A percentile compares a stretch with the other conserved stretches of the same genome.
Evolutionary conservation across 2,113 vertebrate species (phyloP).

Genomic region (Misgurnus mizolepis): DNA sequence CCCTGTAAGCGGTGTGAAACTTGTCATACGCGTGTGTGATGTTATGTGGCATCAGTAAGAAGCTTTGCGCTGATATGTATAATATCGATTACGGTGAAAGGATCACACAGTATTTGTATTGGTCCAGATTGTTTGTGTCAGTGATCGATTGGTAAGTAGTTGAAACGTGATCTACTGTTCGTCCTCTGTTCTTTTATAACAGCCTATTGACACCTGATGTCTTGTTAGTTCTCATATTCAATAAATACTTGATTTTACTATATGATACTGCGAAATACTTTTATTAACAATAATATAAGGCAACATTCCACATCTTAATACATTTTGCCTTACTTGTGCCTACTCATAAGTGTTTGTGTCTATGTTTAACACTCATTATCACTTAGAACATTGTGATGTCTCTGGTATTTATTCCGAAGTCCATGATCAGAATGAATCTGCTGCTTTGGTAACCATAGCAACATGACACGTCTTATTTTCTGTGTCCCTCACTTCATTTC

Average conservation of each 20-base stretch:
- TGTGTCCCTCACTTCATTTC: background rate
- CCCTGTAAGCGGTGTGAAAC: slow-evolving; percentile 52
- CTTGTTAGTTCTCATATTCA: background rate
- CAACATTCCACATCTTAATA: background rate
- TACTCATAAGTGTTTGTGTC: background rate
- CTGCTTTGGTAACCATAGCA: slow-evolving; percentile 52
- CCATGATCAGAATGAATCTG: slow-evolving; percentile 9
- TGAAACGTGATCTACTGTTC: background rate
- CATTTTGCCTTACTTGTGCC: background rate
- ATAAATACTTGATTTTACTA: background rate
- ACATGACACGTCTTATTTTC: slow-evolving; percentile 37
- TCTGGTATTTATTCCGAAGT: background rate
- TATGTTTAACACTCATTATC: background rate
- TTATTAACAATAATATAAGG: background rate
- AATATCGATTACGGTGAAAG: background rate
- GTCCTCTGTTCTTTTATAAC: background rate
- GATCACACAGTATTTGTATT: background rate
- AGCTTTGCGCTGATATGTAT: background rate
- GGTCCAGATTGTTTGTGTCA: background rate
- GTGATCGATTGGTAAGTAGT: slow-evolving; percentile 3
- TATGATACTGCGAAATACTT: background rate
- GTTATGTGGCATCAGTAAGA: background rate
- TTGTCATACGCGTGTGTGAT: background rate
- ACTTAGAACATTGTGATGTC: background rate
- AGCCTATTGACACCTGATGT: background rate